Evolutionary conservation across 2,113 vertebrate genomes (phyloP).

Genomic region (Tupaia chinensis): DNA sequence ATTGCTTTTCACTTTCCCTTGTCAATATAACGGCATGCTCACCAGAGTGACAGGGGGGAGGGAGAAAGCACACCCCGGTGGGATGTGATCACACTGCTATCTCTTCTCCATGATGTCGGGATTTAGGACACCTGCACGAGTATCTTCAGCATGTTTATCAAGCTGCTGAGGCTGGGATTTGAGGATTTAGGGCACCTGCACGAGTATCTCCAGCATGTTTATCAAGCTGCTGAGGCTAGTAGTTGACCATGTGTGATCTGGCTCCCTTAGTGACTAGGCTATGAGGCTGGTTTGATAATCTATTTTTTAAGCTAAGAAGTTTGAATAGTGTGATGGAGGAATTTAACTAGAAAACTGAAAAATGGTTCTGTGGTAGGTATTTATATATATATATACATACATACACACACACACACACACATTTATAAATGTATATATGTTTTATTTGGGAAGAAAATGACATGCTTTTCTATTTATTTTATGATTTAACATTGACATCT

Average conservation of each 20-base stretch:
- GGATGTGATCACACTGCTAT: no score
- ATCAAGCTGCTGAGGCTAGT: no score
- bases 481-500: constrained; percentile 11
- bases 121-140: no score
- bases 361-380: neutral
- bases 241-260: no score
- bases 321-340: neutral
- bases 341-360: constrained; percentile 22
- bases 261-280: no score
- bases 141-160: no score
- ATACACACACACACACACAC: neutral
- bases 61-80: no score
- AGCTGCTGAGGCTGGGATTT: no score
- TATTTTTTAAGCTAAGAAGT: constrained; percentile 39
- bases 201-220: no score
- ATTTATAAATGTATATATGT: neutral
- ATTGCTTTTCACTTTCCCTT: neutral
- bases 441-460: neutral
- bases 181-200: no score
- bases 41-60: no score
- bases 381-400: neutral
- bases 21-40: neutral
- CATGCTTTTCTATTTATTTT: neutral
- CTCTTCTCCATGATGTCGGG: no score
- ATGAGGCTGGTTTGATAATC: neutral